Percentiles rank a stretch among this genome's conserved stretches.
Evolutionary conservation across 2,797 vertebrate species (phyloP).

Genomic region (Chloroceryle amazona): DNA sequence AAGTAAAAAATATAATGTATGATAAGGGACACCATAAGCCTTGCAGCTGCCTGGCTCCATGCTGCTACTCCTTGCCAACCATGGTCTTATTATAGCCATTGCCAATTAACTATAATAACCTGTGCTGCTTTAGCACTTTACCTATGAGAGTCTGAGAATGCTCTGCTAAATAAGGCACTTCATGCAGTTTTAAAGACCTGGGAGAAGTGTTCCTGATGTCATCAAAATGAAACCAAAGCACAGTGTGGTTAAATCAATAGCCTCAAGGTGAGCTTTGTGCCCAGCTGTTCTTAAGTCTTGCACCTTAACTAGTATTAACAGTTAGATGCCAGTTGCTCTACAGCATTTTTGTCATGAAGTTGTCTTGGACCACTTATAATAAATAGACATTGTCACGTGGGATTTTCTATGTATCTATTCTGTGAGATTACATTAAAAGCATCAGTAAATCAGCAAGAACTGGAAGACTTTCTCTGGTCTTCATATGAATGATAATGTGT

Average conservation of each 20-base stretch:
- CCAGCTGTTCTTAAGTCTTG: neutral
- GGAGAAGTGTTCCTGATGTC: neutral
- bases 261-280: neutral
- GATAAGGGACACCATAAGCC: neutral
- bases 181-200: accelerated
- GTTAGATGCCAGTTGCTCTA: neutral
- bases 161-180: neutral
- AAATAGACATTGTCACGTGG: neutral
- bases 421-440: neutral
- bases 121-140: neutral
- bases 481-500: neutral
- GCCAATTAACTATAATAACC: neutral
- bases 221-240: neutral
- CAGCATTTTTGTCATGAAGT: neutral
- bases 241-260: neutral
- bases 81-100: neutral
- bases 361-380: neutral
- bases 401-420: neutral
- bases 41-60: neutral
- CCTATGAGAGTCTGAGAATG: neutral
- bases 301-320: no score
- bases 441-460: neutral
- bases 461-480: neutral
- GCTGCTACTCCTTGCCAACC: neutral
- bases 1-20: neutral